Percentiles rank a stretch among this genome's conserved stretches.
phyloP scores from a whole-genome alignment of 2,797 vertebrate species.

The Tachyglossus aculeatus region DNA sequence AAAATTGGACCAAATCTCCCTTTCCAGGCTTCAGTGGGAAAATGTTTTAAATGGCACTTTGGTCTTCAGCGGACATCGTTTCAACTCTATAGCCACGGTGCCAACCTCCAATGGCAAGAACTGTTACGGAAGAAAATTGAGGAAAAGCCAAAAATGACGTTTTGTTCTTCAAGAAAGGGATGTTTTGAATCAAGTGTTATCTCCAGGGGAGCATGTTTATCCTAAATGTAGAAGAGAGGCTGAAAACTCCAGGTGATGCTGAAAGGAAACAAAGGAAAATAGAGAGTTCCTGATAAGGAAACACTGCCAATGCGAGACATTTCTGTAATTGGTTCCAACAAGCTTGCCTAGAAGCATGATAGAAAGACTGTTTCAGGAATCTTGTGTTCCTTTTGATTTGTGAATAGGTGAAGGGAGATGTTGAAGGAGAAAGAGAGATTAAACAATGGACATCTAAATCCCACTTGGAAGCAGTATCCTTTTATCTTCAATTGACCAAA shows the following conservation, averaged over 20 bases:
- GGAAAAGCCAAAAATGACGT: background rate
- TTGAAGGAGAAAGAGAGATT: background rate
- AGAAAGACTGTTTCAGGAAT: background rate
- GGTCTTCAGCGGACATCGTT: background rate
- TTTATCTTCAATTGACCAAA: background rate
- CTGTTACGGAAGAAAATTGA: background rate
- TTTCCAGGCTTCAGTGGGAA: background rate
- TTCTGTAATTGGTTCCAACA: background rate
- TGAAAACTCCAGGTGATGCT: background rate
- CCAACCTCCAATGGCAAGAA: background rate
- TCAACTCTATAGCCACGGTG: background rate
- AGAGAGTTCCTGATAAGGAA: background rate
- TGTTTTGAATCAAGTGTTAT: slow-evolving; percentile 1
- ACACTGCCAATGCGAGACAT: background rate
- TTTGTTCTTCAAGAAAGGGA: background rate
- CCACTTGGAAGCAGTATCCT: background rate
- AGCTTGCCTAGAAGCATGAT: background rate
- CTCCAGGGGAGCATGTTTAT: background rate
- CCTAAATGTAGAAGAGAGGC: slow-evolving; percentile 1
- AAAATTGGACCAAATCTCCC: background rate
- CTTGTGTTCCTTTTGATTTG: background rate
- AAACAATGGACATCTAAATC: background rate
- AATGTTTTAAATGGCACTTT: background rate
- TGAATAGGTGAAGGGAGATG: background rate
- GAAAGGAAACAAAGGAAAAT: background rate